Conservation (phyloP, 2,888 invertebrate genomes). For the Sepiola atlantica region DNA sequence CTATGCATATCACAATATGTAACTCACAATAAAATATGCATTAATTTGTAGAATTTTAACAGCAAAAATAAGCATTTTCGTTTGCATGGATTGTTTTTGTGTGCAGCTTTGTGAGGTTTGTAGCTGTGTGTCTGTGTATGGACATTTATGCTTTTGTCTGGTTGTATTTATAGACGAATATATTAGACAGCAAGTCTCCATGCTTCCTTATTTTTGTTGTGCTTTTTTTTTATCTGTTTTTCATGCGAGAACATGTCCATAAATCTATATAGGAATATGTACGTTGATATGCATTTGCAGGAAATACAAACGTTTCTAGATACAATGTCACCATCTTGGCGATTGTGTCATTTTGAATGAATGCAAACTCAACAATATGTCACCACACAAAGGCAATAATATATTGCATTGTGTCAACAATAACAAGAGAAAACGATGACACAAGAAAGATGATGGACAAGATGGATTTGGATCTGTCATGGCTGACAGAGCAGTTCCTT, state of each 20-base stretch:
- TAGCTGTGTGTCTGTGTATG: not conserved
- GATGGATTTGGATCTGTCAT: conserved; percentile 22
- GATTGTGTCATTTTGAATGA: not conserved
- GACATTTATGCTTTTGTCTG: too few species aligned
- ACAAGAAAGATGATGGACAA: not conserved
- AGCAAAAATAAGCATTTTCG: not conserved
- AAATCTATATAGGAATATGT: not conserved
- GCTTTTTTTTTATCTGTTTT: not conserved
- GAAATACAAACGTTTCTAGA: not conserved
- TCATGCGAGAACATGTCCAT: not conserved
- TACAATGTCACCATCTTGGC: conserved; percentile 19
- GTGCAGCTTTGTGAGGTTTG: not conserved
- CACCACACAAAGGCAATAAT: not conserved
- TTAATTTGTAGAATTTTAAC: not conserved
- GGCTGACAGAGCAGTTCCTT: not conserved
- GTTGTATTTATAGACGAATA: not conserved
- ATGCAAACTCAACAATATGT: conserved; percentile 4
- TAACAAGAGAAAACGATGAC: not conserved
- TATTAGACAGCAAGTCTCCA: not conserved
- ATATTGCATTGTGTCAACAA: conserved; percentile 21
- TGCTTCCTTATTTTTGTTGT: too few species aligned
- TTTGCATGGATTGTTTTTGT: not conserved
- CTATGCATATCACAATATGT: too few species aligned
- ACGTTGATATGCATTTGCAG: not conserved
- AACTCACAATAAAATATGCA: not conserved